Conservation (phyloP, 1,140 invertebrate species). For the Pseudomyrmex dendroicus region DNA sequence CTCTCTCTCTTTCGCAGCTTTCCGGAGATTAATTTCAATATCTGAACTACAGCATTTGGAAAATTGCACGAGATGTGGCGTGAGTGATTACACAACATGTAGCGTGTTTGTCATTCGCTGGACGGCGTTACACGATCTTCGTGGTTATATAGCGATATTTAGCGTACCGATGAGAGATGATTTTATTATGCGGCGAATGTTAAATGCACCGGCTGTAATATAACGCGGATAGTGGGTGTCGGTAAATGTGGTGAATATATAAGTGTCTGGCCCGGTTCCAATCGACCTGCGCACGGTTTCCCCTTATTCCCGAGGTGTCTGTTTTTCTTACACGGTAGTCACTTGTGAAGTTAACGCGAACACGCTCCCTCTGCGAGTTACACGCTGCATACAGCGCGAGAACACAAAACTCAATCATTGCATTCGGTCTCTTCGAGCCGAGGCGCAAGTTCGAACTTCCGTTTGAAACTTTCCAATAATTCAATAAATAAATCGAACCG, state of each 20-base stretch:
- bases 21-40: conserved; percentile 1
- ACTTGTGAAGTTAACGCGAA: conserved; percentile 61
- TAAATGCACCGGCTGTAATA: conserved; percentile 62
- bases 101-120: conserved; percentile 40
- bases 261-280: conserved; percentile 78
- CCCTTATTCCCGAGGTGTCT: conserved; percentile 76
- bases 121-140: conserved; percentile 19
- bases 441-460: background rate
- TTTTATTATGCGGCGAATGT: conserved; percentile 65
- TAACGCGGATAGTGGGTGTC: conserved; percentile 45
- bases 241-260: conserved; percentile 63
- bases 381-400: background rate
- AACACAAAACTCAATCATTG: background rate
- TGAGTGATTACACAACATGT: conserved; percentile 32
- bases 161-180: conserved; percentile 44
- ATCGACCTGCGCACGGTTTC: conserved; percentile 70
- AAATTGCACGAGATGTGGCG: background rate
- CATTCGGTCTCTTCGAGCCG: background rate
- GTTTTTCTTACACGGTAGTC: conserved; percentile 69
- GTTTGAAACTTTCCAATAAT: background rate
- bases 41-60: background rate
- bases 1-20: too few species aligned
- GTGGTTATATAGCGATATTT: conserved; percentile 38
- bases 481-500: background rate
- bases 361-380: conserved; percentile 38